Evolutionary conservation across 2,888 invertebrate species (phyloP).

Genomic region (Drosophila emarginata): DNA sequence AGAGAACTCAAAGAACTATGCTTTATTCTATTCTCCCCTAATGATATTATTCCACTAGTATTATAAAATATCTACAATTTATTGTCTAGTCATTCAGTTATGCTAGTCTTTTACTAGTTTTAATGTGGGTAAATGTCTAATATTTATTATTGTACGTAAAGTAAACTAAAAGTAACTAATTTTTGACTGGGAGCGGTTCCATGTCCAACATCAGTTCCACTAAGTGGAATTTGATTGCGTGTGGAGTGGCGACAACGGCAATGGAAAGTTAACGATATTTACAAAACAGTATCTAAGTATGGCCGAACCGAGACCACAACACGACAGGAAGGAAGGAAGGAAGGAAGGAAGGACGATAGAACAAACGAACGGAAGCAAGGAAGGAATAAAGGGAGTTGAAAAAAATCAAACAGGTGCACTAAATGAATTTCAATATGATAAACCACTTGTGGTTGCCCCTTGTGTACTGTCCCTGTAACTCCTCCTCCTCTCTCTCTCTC

Average conservation of each 20-base stretch:
- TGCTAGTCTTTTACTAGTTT: not conserved
- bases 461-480: not conserved
- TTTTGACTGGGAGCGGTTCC: conserved; percentile 1
- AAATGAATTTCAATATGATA: conserved; percentile 79
- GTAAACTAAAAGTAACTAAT: conserved; percentile 2
- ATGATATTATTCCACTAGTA: too few species aligned
- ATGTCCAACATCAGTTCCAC: conserved; percentile 20
- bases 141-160: not conserved
- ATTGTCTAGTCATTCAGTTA: not conserved
- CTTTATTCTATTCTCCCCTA: too few species aligned
- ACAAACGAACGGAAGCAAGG: not conserved
- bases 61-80: too few species aligned
- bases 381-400: conserved; percentile 21
- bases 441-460: conserved; percentile 78
- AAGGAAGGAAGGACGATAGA: conserved; percentile 13
- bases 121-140: not conserved
- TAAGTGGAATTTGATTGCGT: conserved; percentile 67
- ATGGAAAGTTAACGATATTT: conserved; percentile 74
- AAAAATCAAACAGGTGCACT: conserved; percentile 81
- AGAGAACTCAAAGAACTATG: too few species aligned
- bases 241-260: conserved; percentile 52
- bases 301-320: conserved; percentile 28
- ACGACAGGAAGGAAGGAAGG: conserved; percentile 35
- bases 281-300: conserved; percentile 61
- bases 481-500: too few species aligned